A percentile compares a stretch with the other conserved stretches of the same genome.
Evolutionary conservation across 2,797 vertebrate genomes (phyloP).

Genomic region (Tauraco hartlaubi): DNA sequence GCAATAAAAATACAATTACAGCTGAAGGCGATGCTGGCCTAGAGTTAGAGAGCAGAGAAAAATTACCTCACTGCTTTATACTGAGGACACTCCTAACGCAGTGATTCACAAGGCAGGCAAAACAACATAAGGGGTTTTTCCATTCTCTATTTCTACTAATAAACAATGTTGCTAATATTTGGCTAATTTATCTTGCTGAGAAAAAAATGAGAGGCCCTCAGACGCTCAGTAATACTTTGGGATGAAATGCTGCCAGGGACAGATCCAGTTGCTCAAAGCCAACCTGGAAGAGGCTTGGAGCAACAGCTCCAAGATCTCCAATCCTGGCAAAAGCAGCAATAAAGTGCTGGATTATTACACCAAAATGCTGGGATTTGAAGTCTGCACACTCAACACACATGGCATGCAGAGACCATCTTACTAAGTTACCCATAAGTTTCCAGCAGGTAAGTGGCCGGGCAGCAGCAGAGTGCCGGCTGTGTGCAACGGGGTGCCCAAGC

Average conservation of each 20-base stretch:
- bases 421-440: not conserved
- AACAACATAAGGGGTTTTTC: not conserved
- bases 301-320: not conserved
- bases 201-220: not conserved
- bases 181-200: not conserved
- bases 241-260: not conserved
- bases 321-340: not conserved
- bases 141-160: not conserved
- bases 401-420: not conserved
- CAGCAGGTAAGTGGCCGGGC: not conserved
- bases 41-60: not conserved
- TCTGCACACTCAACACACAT: not conserved
- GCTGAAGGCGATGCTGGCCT: not conserved
- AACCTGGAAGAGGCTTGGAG: not conserved
- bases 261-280: not conserved
- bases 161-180: not conserved
- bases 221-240: not conserved
- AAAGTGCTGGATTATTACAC: not conserved
- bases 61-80: not conserved
- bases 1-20: conserved; percentile 45
- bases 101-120: not conserved
- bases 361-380: not conserved
- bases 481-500: fast-evolving
- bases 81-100: not conserved
- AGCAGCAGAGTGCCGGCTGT: not conserved